Evolutionary conservation across 2,113 vertebrate genomes (phyloP), one percentile per base, ranked within the genome.

Genomic region (Saccopteryx bilineata): DNA sequence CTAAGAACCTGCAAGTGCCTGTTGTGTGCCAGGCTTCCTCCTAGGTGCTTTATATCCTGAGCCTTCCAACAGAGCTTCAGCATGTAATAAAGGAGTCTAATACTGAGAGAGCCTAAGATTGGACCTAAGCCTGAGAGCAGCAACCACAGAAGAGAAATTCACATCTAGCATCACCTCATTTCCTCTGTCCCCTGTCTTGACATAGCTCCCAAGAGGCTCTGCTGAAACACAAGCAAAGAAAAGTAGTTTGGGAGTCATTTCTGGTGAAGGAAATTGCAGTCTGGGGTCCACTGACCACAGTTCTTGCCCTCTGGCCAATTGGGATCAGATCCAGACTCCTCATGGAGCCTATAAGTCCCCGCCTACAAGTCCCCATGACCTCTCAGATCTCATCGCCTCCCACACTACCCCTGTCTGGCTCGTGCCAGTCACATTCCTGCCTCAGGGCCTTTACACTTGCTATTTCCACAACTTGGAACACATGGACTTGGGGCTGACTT

Each of bases 361-460:
- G 14, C n/a, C 46, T 58, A 17, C 39, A 65, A 26, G n/a, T 33
- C 46, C 69, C 46, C 5, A 8, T 1, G 28, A 79, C 52, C 68
- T 69, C 21, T 46, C 68, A 50, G 61, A 79, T 74, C 39, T 71
- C 83, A 63, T 39, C 33, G 33, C 46, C 54, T 66, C 48, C 54
- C 66, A 52, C 19, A 19, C 31, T 19, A 15, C 11, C 52, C 13
- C 50, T 11, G 5, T 14, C 48, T 74, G 78, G 58, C 52, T 28
- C 58, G 33, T 75, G 78, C 66, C 52, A 33, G 24, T 50, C 87
- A 50, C 9, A 3, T 23, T n/a, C 31, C 71, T 24, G 19, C 46
- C 84, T 63, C 92, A 26, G 74, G 86, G 21, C 56, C 66, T 95
- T 91, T 72, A 63, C 58, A 83, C 31, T 46, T 79, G 69, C 33